A percentile compares a stretch with the other conserved stretches of the same genome.
Evolutionary conservation across 2,797 vertebrate species (phyloP).

Genomic region (Oophaga sylvatica): DNA sequence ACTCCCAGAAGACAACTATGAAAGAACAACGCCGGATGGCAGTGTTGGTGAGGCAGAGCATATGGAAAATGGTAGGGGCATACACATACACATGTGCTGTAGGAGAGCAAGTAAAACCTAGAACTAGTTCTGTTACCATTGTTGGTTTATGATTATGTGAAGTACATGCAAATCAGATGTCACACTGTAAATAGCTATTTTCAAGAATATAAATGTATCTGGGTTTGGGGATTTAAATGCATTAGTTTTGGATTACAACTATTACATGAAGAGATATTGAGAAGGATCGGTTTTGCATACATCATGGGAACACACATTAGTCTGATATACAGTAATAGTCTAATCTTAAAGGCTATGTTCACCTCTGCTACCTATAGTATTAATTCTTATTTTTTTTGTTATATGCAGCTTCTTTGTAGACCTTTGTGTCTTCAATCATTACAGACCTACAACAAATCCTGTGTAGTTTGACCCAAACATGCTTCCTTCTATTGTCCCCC

Average conservation of each 20-base stretch:
- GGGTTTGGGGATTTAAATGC: not conserved
- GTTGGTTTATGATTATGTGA: not conserved
- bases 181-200: not conserved
- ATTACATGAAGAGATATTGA: not conserved
- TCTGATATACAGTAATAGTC: not conserved
- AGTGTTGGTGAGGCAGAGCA: slow-evolving; percentile 99
- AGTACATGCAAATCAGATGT: not conserved
- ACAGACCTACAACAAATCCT: not conserved
- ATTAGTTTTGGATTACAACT: not conserved
- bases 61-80: slow-evolving; percentile 99
- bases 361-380: not conserved
- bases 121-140: not conserved
- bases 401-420: not conserved
- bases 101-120: slow-evolving; percentile 69
- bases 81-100: slow-evolving; percentile 78
- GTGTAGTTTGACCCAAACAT: not conserved
- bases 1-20: slow-evolving; percentile 99
- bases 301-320: not conserved
- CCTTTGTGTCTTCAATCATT: not conserved
- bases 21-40: slow-evolving; percentile 99
- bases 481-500: not conserved
- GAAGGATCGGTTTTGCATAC: not conserved
- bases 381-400: too few relatives aligned
- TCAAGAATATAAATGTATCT: not conserved
- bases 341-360: not conserved